Percentiles rank a stretch among this genome's conserved stretches.
phyloP scores from a whole-genome alignment of 2,797 vertebrate species.

The Acanthurus tractus region DNA sequence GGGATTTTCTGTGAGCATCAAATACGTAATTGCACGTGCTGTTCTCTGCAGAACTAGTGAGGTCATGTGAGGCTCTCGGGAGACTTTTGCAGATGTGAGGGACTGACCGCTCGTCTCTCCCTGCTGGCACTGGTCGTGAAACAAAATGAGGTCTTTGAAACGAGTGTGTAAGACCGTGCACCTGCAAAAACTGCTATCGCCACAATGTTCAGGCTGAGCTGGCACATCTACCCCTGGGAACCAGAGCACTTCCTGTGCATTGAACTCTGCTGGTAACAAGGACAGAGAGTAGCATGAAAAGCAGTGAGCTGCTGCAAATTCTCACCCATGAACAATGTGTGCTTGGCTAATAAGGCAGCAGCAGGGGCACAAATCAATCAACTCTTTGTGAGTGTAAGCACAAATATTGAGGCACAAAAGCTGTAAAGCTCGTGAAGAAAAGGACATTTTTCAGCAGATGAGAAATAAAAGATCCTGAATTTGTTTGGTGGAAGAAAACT shows the following conservation, averaged over 20 bases:
- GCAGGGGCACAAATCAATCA: conserved; percentile 16
- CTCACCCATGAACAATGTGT: conserved; percentile 13
- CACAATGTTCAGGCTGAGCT: conserved; percentile 59
- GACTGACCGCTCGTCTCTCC: conserved; percentile 26
- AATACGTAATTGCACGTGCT: conserved; percentile 21
- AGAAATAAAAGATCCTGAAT: background rate
- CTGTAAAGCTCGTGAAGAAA: background rate
- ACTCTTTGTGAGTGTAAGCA: background rate
- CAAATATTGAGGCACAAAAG: background rate
- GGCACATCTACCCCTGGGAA: conserved; percentile 48
- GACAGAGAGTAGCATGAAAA: conserved; percentile 38
- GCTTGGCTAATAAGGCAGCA: conserved; percentile 25
- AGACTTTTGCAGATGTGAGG: conserved; percentile 12
- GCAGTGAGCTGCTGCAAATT: conserved; percentile 26
- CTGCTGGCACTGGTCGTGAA: conserved; percentile 25
- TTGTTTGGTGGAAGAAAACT: background rate
- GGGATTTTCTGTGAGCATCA: background rate
- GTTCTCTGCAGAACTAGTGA: conserved; percentile 42
- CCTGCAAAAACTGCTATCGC: conserved; percentile 62
- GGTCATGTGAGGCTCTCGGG: conserved; percentile 22
- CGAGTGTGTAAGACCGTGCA: conserved; percentile 26
- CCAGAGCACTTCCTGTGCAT: conserved; percentile 49
- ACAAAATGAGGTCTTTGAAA: conserved; percentile 30
- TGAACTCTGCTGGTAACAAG: conserved; percentile 53
- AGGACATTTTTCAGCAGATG: background rate